Conservation (phyloP, 2,888 invertebrate species). For the Clunio marinus region DNA sequence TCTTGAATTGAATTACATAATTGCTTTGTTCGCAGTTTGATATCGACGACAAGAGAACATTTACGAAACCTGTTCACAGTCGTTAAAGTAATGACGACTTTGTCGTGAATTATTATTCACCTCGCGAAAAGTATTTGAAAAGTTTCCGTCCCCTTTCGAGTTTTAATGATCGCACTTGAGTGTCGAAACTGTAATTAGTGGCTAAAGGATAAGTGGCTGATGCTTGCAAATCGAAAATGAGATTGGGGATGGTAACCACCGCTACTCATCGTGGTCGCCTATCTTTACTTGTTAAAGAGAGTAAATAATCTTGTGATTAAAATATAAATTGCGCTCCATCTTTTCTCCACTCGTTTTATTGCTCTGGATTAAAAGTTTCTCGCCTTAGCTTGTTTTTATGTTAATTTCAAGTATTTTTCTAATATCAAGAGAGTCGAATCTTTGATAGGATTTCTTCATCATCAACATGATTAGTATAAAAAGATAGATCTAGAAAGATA, state of each 20-base stretch:
- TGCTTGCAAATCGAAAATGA: constrained; percentile 33
- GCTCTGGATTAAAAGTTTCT: constrained; percentile 32
- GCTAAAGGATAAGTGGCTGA: constrained; percentile 21
- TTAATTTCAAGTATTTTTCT: constrained; percentile 9
- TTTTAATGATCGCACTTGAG: constrained; percentile 1
- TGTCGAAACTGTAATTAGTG: constrained; percentile 37
- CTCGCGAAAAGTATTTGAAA: constrained; percentile 36
- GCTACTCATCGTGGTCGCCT: neutral
- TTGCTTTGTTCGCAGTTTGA: too few species aligned
- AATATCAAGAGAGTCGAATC: constrained; percentile 22
- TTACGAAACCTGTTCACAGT: too few species aligned
- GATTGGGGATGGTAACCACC: neutral
- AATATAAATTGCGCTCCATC: constrained; percentile 32
- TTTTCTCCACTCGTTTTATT: constrained; percentile 20
- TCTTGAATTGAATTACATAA: too few species aligned
- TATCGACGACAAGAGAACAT: too few species aligned
- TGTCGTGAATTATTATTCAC: constrained; percentile 37
- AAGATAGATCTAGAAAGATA: too few species aligned
- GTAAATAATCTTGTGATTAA: constrained; percentile 39
- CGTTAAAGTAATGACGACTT: too few species aligned
- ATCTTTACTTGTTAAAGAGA: neutral
- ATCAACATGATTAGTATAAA: too few species aligned
- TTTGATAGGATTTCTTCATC: constrained; percentile 29
- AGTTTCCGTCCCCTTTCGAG: neutral
- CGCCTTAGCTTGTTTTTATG: constrained; percentile 11